Conservation (phyloP, 2,113 vertebrate genomes). For the Silurus glanis region DNA sequence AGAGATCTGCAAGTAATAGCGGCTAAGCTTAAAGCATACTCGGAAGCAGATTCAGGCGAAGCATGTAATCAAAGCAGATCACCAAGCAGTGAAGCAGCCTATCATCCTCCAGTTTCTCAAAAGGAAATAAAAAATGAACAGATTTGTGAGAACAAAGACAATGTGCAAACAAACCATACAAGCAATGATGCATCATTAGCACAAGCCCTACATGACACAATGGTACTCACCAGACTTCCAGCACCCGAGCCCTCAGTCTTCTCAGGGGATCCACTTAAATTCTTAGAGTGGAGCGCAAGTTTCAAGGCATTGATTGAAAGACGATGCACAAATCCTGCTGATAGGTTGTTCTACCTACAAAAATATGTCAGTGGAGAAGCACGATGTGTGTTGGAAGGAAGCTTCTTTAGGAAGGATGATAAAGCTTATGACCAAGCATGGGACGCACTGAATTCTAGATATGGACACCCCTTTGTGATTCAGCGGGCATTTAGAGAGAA, state of each 20-base stretch:
- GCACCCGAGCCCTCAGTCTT: slow-evolving; percentile 50
- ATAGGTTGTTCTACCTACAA: slow-evolving; percentile 53
- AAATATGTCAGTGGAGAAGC: slow-evolving; percentile 50
- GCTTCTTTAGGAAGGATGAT: slow-evolving; percentile 45
- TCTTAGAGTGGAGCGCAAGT: slow-evolving; percentile 52
- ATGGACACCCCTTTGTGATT: slow-evolving; percentile 46
- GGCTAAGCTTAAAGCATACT: no score
- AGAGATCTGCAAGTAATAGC: no score
- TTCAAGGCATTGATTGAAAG: slow-evolving; percentile 53
- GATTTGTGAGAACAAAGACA: no score
- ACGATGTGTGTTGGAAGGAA: slow-evolving; percentile 45
- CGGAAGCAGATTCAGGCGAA: no score
- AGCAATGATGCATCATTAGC: slow-evolving; percentile 23
- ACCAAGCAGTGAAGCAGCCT: no score
- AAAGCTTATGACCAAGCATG: slow-evolving; percentile 49
- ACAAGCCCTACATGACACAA: slow-evolving; percentile 49
- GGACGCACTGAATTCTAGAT: slow-evolving; percentile 26
- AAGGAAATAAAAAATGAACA: no score
- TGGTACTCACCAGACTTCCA: slow-evolving; percentile 50
- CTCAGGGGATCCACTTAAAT: slow-evolving; percentile 44
- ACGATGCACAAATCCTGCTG: slow-evolving; percentile 46
- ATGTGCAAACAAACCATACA: neutral
- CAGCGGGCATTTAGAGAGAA: slow-evolving; percentile 48
- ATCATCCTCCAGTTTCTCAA: no score
- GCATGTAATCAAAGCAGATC: no score